Evolutionary conservation across 2,113 vertebrate species (phyloP), one percentile per base, ranked within the genome.

Genomic region (Chaetops frenatus): DNA sequence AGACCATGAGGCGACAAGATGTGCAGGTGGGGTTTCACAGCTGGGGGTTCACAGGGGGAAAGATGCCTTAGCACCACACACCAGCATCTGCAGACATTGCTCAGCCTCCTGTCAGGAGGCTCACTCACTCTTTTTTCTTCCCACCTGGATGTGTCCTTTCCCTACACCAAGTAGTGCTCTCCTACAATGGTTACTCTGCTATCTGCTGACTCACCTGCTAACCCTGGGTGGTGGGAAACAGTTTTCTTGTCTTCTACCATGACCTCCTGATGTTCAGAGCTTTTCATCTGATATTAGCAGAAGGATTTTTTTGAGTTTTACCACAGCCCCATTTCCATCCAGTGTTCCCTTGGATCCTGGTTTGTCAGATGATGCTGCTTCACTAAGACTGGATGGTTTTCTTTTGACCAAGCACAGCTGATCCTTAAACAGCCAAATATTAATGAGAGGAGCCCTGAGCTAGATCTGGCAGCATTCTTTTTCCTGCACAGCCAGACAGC

Each of bases 1-100:
- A 66, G 42, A 42, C 10, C 1, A 1, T 3, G 28, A 66, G 5
- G 31, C 51, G 27, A 9, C 1, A 45, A 70, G 35, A 50, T 42
- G 16, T 14, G 29, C 47, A 38, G 22, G 21, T 14, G 22, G 74
- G 11, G 31, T 29, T 40, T 82, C 19, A 50, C 74, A 51, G 11
- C 33, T 66, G 51, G 4, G 12, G 14, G 2, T 27, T 92, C 29
- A 47, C 24, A 12, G 0, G 0, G 44, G 28, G 27, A 45, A 64
- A 29, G 35, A 12, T 44, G 48, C 53, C 14, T 85, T 84, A 25
- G 19, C n/a, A 51, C 20, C 69, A 38, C 38, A 15, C 16, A 66
- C 9, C 31, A 58, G n/a, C 11, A 35, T 14, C 57, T 64, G 33
- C 57, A 91, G 73, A 31, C 53, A 11, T 50, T 78, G 6, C 47